Evolutionary conservation across 2,113 vertebrate genomes (phyloP).

Genomic region (Chrysochloris asiatica): DNA sequence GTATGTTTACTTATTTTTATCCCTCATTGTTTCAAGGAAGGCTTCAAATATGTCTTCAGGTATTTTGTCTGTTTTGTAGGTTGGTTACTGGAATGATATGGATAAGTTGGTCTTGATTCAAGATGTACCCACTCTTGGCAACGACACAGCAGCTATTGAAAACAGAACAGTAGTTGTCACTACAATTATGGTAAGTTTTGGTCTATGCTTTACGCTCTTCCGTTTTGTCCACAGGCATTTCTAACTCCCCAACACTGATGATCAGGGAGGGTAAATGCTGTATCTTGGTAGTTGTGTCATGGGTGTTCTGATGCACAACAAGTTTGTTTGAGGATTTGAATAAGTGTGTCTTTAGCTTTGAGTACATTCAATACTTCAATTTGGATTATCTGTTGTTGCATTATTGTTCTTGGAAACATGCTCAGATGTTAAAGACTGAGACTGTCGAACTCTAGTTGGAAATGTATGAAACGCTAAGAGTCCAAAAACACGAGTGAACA

Average conservation of each 20-base stretch:
- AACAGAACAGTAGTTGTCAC: slow-evolving; percentile 98
- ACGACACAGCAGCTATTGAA: slow-evolving; percentile 94
- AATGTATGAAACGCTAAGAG: slow-evolving; percentile 67
- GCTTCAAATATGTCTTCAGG: slow-evolving; percentile 49
- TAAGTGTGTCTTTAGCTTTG: slow-evolving; percentile 46
- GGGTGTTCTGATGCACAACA: slow-evolving; percentile 12
- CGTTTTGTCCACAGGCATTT: slow-evolving; percentile 67
- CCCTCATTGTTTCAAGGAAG: neutral
- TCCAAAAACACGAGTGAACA: slow-evolving; percentile 55
- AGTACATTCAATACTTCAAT: neutral
- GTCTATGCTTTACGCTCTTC: slow-evolving; percentile 69
- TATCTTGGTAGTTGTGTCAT: slow-evolving; percentile 38
- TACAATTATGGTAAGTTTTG: slow-evolving; percentile 96
- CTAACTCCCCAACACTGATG: slow-evolving; percentile 51
- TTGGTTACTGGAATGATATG: slow-evolving; percentile 99
- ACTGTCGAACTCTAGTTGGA: slow-evolving; percentile 67
- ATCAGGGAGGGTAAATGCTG: slow-evolving; percentile 48
- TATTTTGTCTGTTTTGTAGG: slow-evolving; percentile 84
- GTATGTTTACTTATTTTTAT: neutral
- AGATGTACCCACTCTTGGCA: slow-evolving; percentile 92
- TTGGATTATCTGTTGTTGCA: slow-evolving; percentile 59
- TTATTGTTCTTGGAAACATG: slow-evolving; percentile 62
- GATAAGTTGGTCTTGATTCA: slow-evolving; percentile 98
- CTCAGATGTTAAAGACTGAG: slow-evolving; percentile 60
- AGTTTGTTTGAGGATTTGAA: slow-evolving; percentile 57